Percentiles rank a stretch among this genome's conserved stretches.
Conservation (phyloP, 2,797 vertebrate species). For the Hydrophis major region DNA sequence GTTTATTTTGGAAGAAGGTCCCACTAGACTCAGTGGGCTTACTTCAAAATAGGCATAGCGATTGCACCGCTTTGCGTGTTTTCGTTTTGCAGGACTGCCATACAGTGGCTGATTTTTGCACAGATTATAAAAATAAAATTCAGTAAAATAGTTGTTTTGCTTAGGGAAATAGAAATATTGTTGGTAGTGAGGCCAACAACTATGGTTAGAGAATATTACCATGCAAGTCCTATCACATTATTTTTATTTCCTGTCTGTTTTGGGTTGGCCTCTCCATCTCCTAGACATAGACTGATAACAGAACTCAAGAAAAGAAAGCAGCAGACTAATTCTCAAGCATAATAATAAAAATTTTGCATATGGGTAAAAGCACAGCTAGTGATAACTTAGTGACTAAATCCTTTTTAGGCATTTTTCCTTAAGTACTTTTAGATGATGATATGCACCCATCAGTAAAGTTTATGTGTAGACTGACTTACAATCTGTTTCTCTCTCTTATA, state of each 20-base stretch:
- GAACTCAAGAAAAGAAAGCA: not conserved
- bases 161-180: not conserved
- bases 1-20: not conserved
- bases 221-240: no score
- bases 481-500: not conserved
- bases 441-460: not conserved
- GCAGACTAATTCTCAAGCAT: not conserved
- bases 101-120: not conserved
- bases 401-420: not conserved
- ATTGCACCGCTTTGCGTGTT: not conserved
- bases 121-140: not conserved
- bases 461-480: not conserved
- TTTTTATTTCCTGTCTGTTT: not conserved
- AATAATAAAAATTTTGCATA: not conserved
- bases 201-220: not conserved
- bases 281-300: not conserved
- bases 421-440: not conserved
- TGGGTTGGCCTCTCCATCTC: not conserved
- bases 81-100: no score
- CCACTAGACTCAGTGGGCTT: not conserved
- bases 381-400: not conserved
- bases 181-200: not conserved
- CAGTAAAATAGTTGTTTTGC: not conserved
- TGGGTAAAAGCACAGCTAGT: not conserved
- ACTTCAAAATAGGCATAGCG: not conserved